Base-by-base conservation (phyloP, 2,797 vertebrate species). In the Hafferia zeledoni region DNA sequence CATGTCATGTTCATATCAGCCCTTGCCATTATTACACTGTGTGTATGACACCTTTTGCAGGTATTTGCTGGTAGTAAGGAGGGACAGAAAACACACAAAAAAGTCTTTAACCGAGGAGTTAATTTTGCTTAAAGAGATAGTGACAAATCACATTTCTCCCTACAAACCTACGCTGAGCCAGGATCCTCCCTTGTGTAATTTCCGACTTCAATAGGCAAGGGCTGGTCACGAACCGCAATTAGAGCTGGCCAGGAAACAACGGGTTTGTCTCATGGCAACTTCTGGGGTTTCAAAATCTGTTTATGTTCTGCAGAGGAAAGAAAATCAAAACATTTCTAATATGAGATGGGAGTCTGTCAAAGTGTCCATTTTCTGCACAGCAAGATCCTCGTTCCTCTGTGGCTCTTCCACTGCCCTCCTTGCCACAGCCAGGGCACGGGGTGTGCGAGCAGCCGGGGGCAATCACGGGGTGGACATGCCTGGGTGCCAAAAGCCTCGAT, bases 221-320 rank as follows among this genome's bases (percentile, higher is more conserved):
- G 67, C 31, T 90, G 87, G 70, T 81, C 4, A 0, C 2, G n/a
- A 84, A 80, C 91, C 1, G 0, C 49, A 90, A 74, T 72, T 88
- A 91, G 94, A 93, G 70, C 85, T 94, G 95, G 91, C 91, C 5
- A 5, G 74, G 77, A 87, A 93, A 83, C 89, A 76, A 85, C 0
- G 23, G 55, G 41, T 70, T 86, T 94, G 91, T 91, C 95, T 96
- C 84, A 83, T 76, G 94, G 91, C 83, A 93, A 8, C 77, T 93
- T 84, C 91, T 90, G 87, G 90, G 74, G 74, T 96, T 96, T 94
- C 95, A 90, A 88, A 94, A 94, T 86, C 85, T 95, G 95, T 96
- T 94, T 96, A 69, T 67, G 55, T 83, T 94, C 87, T 69, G 63
- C 61, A 89, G 65, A 79, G 95, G 95, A 96, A 94, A 72, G 4